Evolutionary conservation across 2,888 invertebrate species (phyloP).

Genomic region (Sarcophaga caerulescens): DNA sequence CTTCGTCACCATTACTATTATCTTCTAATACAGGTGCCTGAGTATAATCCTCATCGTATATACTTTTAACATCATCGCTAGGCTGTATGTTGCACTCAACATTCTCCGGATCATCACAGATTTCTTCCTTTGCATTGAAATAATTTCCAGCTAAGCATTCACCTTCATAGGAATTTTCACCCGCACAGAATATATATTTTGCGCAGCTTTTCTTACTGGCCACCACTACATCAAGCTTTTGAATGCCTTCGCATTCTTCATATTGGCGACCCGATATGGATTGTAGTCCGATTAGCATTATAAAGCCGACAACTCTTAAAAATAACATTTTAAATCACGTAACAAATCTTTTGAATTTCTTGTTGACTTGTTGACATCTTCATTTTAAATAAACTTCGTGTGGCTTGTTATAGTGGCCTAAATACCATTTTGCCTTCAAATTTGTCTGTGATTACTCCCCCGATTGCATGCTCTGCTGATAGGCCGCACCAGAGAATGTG

Average conservation of each 20-base stretch:
- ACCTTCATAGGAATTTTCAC: conserved; percentile 72
- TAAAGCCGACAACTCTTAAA: not conserved
- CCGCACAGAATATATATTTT: conserved; percentile 75
- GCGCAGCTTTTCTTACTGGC: conserved; percentile 72
- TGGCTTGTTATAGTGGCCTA: not conserved
- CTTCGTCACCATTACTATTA: not conserved
- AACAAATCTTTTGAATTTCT: not conserved
- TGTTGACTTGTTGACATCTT: not conserved
- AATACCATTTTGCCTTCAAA: not conserved
- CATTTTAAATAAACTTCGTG: conserved; percentile 36
- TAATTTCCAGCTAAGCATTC: conserved; percentile 72
- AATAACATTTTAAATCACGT: conserved; percentile 1
- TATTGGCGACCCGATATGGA: conserved; percentile 37
- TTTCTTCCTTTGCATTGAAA: conserved; percentile 70
- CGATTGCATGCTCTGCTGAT: too few species aligned
- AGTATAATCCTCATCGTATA: conserved; percentile 35
- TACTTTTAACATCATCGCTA: conserved; percentile 50
- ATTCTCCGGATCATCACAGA: conserved; percentile 70
- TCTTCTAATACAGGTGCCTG: not conserved
- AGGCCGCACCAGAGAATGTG: too few species aligned
- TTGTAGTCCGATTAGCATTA: conserved; percentile 1
- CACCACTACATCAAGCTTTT: conserved; percentile 69
- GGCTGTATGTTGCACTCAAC: conserved; percentile 63
- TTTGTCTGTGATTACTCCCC: too few species aligned
- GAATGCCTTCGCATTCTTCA: conserved; percentile 68